phyloP scores from a whole-genome alignment of 2,888 invertebrate species.

The Yponomeuta malinellus region DNA sequence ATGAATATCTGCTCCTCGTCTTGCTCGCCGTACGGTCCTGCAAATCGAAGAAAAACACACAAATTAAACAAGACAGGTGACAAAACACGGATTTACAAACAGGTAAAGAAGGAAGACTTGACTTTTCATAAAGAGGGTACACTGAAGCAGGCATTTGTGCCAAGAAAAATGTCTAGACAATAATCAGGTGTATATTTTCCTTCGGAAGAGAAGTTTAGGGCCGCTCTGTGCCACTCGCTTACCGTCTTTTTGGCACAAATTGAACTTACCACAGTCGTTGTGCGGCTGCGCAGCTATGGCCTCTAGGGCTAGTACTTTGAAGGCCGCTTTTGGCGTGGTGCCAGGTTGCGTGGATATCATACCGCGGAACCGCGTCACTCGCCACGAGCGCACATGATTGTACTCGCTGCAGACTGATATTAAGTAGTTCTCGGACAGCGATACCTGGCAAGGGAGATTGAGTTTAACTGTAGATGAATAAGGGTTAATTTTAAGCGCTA shows the following conservation, averaged over 20 bases:
- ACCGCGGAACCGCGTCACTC: constrained; percentile 96
- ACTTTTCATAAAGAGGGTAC: too few relatives aligned
- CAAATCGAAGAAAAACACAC: constrained; percentile 27
- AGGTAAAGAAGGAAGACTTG: too few relatives aligned
- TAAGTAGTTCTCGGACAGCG: constrained; percentile 95
- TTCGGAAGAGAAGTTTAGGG: too few relatives aligned
- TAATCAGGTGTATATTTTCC: too few relatives aligned
- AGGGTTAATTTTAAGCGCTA: neutral
- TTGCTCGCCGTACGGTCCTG: constrained; percentile 97
- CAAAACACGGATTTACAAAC: neutral
- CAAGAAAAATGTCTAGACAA: too few relatives aligned
- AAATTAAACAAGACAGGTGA: neutral
- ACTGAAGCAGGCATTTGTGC: too few relatives aligned
- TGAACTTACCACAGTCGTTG: constrained; percentile 79
- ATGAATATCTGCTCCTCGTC: constrained; percentile 99
- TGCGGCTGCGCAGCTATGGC: constrained; percentile 76
- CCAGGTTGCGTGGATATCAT: constrained; percentile 99
- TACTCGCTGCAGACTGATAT: constrained; percentile 98
- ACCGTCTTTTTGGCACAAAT: neutral
- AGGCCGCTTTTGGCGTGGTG: constrained; percentile 97
- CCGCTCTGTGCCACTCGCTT: too few relatives aligned
- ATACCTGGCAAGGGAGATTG: constrained; percentile 77
- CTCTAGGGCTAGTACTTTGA: constrained; percentile 91
- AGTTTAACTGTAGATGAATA: neutral
- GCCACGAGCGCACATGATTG: constrained; percentile 98